These are phyloP conservation scores for Saccostrea glomerata DNA, from an alignment of 1,140 invertebrate genomes.

Conservation along the genomic window DNA sequence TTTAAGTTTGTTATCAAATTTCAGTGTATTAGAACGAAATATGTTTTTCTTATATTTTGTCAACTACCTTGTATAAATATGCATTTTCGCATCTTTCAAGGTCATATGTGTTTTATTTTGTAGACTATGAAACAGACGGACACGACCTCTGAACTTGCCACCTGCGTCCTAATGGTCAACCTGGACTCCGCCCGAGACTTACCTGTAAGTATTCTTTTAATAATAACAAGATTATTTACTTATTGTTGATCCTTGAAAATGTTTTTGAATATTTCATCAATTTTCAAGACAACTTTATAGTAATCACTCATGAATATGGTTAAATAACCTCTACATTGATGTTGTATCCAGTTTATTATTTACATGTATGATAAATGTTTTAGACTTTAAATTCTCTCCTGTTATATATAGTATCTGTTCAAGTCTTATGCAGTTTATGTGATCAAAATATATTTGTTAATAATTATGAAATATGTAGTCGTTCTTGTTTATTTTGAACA, in stretches of 20 bases:
- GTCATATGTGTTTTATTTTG: slow-evolving; percentile 24
- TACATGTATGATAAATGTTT: no score
- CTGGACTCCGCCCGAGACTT: slow-evolving; percentile 94
- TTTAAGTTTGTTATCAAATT: no score
- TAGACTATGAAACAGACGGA: slow-evolving; percentile 64
- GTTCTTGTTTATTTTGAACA: no score
- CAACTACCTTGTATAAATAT: not conserved
- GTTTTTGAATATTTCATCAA: not conserved
- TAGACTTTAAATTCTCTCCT: no score
- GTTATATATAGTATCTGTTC: no score
- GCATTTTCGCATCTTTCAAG: not conserved
- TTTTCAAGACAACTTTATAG: not conserved
- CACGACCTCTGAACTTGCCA: slow-evolving; percentile 71
- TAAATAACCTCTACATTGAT: no score
- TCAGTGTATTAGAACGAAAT: not conserved
- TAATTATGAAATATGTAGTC: no score
- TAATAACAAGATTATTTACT: no score
- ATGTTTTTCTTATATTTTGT: not conserved
- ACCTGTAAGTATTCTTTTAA: slow-evolving; percentile 84
- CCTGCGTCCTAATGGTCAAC: slow-evolving; percentile 87
- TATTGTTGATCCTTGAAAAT: not conserved
- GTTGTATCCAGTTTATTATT: no score
- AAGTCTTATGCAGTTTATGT: no score
- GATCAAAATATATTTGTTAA: no score
- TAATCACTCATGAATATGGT: no score